A percentile compares a stretch with the other conserved stretches of the same genome.
Evolutionary conservation across 1,140 invertebrate genomes (phyloP).

Genomic region (Chrysomallon squamiferum): DNA sequence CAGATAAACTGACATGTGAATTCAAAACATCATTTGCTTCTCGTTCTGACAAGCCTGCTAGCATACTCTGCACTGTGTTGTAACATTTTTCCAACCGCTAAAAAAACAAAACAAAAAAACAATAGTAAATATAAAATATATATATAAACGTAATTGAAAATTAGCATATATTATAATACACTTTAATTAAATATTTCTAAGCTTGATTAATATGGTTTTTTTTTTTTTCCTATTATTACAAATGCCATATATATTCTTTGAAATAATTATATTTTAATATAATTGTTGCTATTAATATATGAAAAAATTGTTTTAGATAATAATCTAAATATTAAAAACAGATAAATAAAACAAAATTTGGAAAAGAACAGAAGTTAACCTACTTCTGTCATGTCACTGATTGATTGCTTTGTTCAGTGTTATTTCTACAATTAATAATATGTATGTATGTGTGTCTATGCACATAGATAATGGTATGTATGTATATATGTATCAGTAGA

Average conservation of each 20-base stretch:
- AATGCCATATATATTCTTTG: not conserved
- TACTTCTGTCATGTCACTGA: too few relatives aligned
- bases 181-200: not conserved
- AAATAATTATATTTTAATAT: too few relatives aligned
- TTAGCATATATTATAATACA: not conserved
- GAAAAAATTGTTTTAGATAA: too few relatives aligned
- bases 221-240: not conserved
- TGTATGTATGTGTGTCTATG: too few relatives aligned
- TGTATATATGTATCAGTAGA: too few relatives aligned
- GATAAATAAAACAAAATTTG: too few relatives aligned
- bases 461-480: too few relatives aligned
- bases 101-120: constrained; percentile 60
- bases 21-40: constrained; percentile 91
- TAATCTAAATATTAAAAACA: too few relatives aligned
- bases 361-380: too few relatives aligned
- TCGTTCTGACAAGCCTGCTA: constrained; percentile 85
- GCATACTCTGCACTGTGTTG: constrained; percentile 76
- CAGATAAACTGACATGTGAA: constrained; percentile 63
- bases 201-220: not conserved
- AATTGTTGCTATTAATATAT: too few relatives aligned
- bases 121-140: not conserved
- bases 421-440: too few relatives aligned
- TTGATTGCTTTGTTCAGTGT: too few relatives aligned
- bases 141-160: not conserved
- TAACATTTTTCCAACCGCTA: constrained; percentile 91